A percentile compares a stretch with the other conserved stretches of the same genome.
phyloP scores from a whole-genome alignment of 1,140 invertebrate genomes.

The Drosophila setifemur region DNA sequence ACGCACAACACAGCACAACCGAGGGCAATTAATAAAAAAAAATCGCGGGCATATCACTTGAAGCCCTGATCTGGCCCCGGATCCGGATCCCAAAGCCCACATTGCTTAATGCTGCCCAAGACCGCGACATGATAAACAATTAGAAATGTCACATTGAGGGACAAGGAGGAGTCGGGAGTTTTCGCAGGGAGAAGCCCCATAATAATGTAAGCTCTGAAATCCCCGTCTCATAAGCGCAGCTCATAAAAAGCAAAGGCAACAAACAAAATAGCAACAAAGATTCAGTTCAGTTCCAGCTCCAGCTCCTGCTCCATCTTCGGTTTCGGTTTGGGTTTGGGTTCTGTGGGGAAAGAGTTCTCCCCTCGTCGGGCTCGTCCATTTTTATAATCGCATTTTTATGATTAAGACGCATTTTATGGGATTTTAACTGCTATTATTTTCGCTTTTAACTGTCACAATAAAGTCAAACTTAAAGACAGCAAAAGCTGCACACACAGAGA shows the following conservation, averaged over 20 bases:
- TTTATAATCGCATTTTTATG: slow-evolving; percentile 82
- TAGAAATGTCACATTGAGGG: slow-evolving; percentile 51
- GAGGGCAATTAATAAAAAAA: slow-evolving; percentile 69
- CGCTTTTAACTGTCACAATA: slow-evolving; percentile 81
- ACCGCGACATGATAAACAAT: slow-evolving; percentile 67
- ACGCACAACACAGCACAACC: slow-evolving; percentile 45
- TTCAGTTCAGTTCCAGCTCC: too few relatives aligned
- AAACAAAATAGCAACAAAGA: slow-evolving; percentile 50
- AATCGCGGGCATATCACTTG: slow-evolving; percentile 32
- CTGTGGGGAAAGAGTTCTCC: slow-evolving; percentile 61
- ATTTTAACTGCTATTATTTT: slow-evolving; percentile 82
- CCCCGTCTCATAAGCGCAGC: slow-evolving; percentile 55
- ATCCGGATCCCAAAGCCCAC: neutral
- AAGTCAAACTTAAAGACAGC: slow-evolving; percentile 79
- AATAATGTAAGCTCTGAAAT: slow-evolving; percentile 58
- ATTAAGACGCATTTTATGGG: slow-evolving; percentile 81
- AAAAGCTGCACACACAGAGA: slow-evolving; percentile 61
- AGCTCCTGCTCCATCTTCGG: too few relatives aligned
- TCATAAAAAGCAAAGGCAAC: slow-evolving; percentile 70
- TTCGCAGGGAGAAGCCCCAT: slow-evolving; percentile 35
- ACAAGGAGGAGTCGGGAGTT: neutral
- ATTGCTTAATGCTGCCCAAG: slow-evolving; percentile 28
- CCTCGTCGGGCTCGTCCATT: slow-evolving; percentile 61
- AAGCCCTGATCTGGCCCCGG: too few relatives aligned
- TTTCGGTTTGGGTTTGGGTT: too few relatives aligned